These are phyloP conservation scores for Zaprionus davidi DNA, from an alignment of 1,140 invertebrate genomes.

Conservation along the genomic window DNA sequence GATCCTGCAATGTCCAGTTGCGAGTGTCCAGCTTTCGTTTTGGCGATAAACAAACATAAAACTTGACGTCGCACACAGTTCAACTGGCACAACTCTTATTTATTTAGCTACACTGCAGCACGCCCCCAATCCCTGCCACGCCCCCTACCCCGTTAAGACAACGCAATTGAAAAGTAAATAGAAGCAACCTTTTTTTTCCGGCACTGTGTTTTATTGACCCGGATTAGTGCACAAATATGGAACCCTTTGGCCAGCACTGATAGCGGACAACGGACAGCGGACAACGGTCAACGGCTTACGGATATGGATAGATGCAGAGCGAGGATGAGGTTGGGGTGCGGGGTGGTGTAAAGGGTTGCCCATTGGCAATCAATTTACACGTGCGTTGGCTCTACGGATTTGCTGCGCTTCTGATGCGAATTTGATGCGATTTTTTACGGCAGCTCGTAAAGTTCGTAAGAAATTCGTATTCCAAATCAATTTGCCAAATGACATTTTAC, in stretches of 20 bases:
- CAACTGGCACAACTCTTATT: conserved; percentile 75
- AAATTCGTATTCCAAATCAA: conserved; percentile 69
- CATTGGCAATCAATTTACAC: conserved; percentile 78
- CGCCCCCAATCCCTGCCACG: not conserved
- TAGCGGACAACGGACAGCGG: conserved; percentile 52
- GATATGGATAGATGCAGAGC: not conserved
- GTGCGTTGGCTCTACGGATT: conserved; percentile 62
- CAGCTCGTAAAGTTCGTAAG: conserved; percentile 61
- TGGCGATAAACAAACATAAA: conserved; percentile 80
- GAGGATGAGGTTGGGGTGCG: not conserved
- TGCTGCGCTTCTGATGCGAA: conserved; percentile 61
- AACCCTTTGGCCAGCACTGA: conserved; percentile 72
- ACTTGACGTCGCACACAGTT: conserved; percentile 76
- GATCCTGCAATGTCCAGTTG: conserved; percentile 26
- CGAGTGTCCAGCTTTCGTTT: conserved; percentile 78
- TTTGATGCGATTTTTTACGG: conserved; percentile 78
- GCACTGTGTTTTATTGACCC: conserved; percentile 76
- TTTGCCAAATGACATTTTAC: conserved; percentile 35
- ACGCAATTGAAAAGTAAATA: conserved; percentile 53
- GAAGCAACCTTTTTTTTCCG: conserved; percentile 36
- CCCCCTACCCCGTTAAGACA: conserved; percentile 31
- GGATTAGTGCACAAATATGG: conserved; percentile 65
- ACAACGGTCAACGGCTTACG: conserved; percentile 36
- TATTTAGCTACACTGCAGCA: conserved; percentile 59
- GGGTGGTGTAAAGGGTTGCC: conserved; percentile 49